Conservation (phyloP, 2,113 vertebrate species). For the Climacteris rufus region DNA sequence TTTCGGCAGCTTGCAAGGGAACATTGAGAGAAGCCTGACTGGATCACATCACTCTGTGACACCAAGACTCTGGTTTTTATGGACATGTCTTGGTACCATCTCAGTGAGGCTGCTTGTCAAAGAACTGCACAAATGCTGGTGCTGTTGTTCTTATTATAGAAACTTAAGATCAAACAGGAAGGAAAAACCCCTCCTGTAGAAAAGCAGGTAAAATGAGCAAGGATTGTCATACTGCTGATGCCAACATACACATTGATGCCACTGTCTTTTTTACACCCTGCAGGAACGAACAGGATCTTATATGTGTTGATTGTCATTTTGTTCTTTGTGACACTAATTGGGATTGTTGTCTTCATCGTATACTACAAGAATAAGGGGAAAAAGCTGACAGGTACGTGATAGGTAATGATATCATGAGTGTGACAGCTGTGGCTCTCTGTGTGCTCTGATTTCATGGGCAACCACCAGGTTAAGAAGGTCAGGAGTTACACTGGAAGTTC, state of each 20-base stretch:
- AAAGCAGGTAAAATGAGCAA: not conserved
- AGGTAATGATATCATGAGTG: not conserved
- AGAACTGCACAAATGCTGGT: not conserved
- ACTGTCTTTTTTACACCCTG: not conserved
- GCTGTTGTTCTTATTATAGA: not conserved
- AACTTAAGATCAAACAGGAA: not conserved
- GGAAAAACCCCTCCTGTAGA: not conserved
- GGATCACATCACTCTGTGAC: not conserved
- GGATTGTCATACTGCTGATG: not conserved
- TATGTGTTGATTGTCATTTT: conserved; percentile 63
- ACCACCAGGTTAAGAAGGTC: not conserved
- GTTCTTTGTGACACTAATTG: conserved; percentile 64
- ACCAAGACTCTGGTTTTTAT: not conserved
- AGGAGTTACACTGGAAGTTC: not conserved
- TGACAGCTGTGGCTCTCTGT: not conserved
- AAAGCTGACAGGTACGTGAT: conserved; percentile 68
- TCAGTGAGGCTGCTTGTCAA: not conserved
- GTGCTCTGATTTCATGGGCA: not conserved
- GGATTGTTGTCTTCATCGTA: conserved; percentile 42
- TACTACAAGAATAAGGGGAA: conserved; percentile 76
- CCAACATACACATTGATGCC: not conserved
- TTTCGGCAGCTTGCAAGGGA: not conserved
- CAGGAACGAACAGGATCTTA: conserved; percentile 64
- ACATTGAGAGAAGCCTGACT: not conserved
- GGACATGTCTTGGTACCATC: not conserved